A percentile compares a stretch with the other conserved stretches of the same genome.
Conservation (phyloP, 2,888 invertebrate genomes). For the Leucophora obtusa region DNA sequence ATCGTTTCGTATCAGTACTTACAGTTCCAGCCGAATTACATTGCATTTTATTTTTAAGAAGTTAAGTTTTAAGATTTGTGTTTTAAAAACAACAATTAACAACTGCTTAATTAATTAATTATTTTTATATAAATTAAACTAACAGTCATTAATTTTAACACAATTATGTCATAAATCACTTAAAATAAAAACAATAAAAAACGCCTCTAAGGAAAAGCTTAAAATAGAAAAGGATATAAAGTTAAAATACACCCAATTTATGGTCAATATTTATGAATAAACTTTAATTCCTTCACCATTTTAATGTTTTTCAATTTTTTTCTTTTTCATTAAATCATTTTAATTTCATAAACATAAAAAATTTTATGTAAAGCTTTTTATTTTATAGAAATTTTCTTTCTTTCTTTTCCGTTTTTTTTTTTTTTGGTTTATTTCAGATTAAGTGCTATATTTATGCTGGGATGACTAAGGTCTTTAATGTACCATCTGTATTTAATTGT, state of each 20-base stretch:
- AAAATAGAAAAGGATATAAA: conserved; percentile 5
- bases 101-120: conserved; percentile 12
- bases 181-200: neutral
- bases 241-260: neutral
- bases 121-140: conserved; percentile 12
- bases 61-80: neutral
- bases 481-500: conserved; percentile 33
- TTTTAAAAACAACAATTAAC: neutral
- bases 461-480: conserved; percentile 50
- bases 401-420: conserved; percentile 36
- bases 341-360: conserved; percentile 19
- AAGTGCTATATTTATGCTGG: conserved; percentile 69
- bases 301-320: neutral
- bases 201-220: neutral
- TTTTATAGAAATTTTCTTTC: conserved; percentile 7
- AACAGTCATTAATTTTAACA: conserved; percentile 15
- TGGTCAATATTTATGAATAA: neutral
- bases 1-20: too few relatives aligned
- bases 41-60: too few relatives aligned
- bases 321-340: conserved; percentile 13
- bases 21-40: too few relatives aligned
- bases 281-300: neutral
- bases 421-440: conserved; percentile 69
- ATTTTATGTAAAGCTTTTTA: conserved; percentile 17
- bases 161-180: conserved; percentile 38